These are phyloP conservation scores for Dipodomys stephensi DNA, from an alignment of 2,113 vertebrate species.

Conservation along the genomic window DNA sequence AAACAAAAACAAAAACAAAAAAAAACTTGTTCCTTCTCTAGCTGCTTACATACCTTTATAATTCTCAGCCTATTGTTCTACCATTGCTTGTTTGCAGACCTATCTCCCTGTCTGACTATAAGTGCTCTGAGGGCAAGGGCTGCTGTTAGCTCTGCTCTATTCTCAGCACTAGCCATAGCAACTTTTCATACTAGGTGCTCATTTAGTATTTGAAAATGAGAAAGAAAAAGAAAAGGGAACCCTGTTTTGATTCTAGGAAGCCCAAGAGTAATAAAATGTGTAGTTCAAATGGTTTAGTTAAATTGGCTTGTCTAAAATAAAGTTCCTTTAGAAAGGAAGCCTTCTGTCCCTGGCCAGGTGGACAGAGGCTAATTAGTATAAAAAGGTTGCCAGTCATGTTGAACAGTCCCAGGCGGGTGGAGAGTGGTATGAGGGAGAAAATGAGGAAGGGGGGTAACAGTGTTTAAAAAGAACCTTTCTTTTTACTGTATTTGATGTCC, in stretches of 20 bases:
- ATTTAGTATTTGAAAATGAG: slow-evolving; percentile 20
- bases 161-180: background rate
- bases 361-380: background rate
- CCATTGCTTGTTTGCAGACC: background rate
- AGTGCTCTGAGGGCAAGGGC: background rate
- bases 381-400: background rate
- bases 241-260: background rate
- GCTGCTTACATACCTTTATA: background rate
- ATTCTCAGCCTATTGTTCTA: background rate
- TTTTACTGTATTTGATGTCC: too few species aligned
- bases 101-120: background rate
- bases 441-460: too few species aligned
- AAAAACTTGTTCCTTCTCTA: background rate
- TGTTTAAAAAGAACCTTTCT: too few species aligned
- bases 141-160: background rate
- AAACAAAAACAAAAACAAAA: too few species aligned
- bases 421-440: too few species aligned
- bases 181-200: background rate
- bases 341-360: background rate
- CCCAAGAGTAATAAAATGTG: background rate
- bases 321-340: background rate
- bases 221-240: background rate
- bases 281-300: background rate
- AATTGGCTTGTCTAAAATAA: slow-evolving; percentile 27
- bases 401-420: background rate